Evolutionary conservation across 2,888 invertebrate species (phyloP), one percentile per base, ranked within the genome.

Genomic region (Dryadula phaetusa): DNA sequence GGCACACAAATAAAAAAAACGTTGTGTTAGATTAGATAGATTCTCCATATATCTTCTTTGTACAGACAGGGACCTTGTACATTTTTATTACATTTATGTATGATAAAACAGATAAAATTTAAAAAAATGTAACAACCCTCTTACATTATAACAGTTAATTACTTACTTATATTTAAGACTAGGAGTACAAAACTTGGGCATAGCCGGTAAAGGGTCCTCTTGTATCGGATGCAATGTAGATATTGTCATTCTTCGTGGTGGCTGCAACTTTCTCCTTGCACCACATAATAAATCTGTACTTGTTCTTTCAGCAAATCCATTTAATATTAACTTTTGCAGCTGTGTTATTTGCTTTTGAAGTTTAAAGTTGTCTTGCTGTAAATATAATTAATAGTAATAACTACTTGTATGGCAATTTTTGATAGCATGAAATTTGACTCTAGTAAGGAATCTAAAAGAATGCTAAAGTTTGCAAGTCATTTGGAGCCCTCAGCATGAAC

Each of bases 121-220:
- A n/a, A n/a, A n/a, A n/a, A n/a, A n/a, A n/a, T n/a, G n/a, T n/a
- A n/a, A 32, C 32, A 7, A 1, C 32, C 4, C 6, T 32, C 32
- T 32, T 32, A 32, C 28, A 28, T 28, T 28, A 28, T 28, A 6
- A 7, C 32, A 56, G n/a, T 2, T 58, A 62, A 61, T 18, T 66
- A 81, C 86, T 82, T 70, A 92, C 92, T 91, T 92, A 74, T 90
- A 91, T 66, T 92, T 91, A 34, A 90, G 76, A 40, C 77, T 77
- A 0, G 92, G 92, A 0, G 91, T 92, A 70, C 85, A 83, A 68
- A 90, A 90, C 73, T 81, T 84, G 0, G 84, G 85, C 52, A 82
- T 69, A 7, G 65, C 16, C 0, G 82, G 76, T 0, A 77, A 71
- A 0, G 76, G 64, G 12, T 83, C 80, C 25, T 85, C 85, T 2